Evolutionary conservation across 2,797 vertebrate species (phyloP), one percentile per base, ranked within the genome.

Genomic region (Poeciliopsis infans): DNA sequence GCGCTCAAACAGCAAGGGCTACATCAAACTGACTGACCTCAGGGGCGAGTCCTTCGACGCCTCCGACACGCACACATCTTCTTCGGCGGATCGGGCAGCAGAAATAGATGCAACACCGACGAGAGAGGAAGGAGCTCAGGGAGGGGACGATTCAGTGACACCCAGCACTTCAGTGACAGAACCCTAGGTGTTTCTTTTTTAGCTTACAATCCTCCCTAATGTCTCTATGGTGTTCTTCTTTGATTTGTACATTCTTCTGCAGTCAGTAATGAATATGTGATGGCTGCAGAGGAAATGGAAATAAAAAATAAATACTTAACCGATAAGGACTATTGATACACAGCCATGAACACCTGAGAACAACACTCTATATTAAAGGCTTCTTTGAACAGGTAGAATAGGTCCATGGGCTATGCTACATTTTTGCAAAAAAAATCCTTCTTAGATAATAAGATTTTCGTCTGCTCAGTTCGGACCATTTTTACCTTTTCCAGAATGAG

Each of bases 1-100:
- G 81, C 96, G 95, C 78, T 95, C 94, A 57, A 97, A 97, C 95
- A 97, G 97, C 94, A 98, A 97, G 97, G 97, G 97, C 96, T 98
- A 99, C 95, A 96, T 96, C 86, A 97, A 97, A 73, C 94, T 98
- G 89, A 94, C 94, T 85, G 97, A 97, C 82, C 88, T 95, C 85
- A 95, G 95, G 46, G 96, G 96, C 75, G 96, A 98, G 89, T 98
- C 97, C 75, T 94, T 96, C 86, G 97, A 98, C 89, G 96, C 96
- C 25, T 88, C 96, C 25, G 95, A 95, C 87, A 91, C 93, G 43
- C 92, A 94, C 74, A 75, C 89, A 51, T 23, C 49, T 75, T 92
- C 89, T 87, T 85, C 93, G 88, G 88, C 78, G 85, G 88, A 88
- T 79, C 91, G 76, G 83, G 92, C 89, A 76, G 87, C 83, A 82